Base-by-base conservation (phyloP, 2,113 vertebrate species). In the Xyliphius kryptos region DNA sequence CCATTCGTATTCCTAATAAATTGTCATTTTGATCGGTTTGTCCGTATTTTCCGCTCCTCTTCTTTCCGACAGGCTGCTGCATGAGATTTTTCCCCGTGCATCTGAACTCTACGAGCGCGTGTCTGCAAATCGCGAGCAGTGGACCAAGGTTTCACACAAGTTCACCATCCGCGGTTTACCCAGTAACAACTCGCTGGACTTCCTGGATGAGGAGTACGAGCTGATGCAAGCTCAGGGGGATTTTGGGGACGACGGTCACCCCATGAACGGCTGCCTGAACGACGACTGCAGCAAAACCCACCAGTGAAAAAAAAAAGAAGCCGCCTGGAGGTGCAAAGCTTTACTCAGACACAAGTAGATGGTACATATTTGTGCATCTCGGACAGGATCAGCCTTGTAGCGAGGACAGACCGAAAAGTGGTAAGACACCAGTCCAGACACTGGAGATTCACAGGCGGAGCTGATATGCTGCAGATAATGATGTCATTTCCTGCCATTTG, bases 171-270 rank as follows among this genome's bases (percentile, higher is more conserved):
- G 95, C 0, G 96, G 96, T 2, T 80, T 98, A 76, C 96, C 96
- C 1, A 98, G 94, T 76, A 93, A 97, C 92, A 97, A 98, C 82
- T 97, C 94, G 1, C 79, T 98, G 76, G 96, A 98, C 87, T 98
- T 98, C 61, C 77, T 98, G 81, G 93, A 97, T 17, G 94, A 98
- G 72, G 95, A 97, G 43, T 95, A 93, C 0, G 95, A 97, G 82
- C 88, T 92, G 12, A 88, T 93, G 32, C 88, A 89, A 69, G 77
- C 80, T 1, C 84, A 93, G 44, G 88, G 84, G 1, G 81, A 77
- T 1, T 85, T 92, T 1, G 87, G 83, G 16, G 84, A 82, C 1
- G 78, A 89, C 0, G 67, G 83, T 60, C 81, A 85, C 61, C 89
- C 87, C 16, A 55, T 95, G 79, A 98, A 98, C 0, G 95, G 95